phyloP scores from a whole-genome alignment of 2,888 invertebrate species.

The Phyllotreta cruciferae region DNA sequence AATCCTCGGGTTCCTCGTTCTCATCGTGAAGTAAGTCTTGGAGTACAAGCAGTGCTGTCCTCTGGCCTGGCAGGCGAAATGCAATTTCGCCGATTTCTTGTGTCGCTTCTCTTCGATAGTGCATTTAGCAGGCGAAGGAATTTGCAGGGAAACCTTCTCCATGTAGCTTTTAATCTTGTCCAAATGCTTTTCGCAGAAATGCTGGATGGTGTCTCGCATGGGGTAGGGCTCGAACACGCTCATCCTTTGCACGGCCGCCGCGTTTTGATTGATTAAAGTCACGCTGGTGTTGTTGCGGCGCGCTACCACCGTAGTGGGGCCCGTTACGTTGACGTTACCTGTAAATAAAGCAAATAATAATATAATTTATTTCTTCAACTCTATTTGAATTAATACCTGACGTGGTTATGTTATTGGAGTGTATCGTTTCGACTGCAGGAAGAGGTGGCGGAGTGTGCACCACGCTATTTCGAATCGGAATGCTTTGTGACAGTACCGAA shows the following conservation, averaged over 20 bases:
- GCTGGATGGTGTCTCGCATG: slow-evolving; percentile 91
- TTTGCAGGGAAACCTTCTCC: slow-evolving; percentile 81
- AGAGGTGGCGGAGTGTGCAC: slow-evolving; percentile 41
- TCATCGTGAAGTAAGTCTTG: slow-evolving; percentile 78
- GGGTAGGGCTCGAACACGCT: slow-evolving; percentile 89
- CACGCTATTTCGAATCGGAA: slow-evolving; percentile 52
- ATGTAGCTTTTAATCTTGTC: slow-evolving; percentile 91
- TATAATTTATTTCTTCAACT: too few relatives aligned
- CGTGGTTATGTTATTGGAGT: slow-evolving; percentile 34
- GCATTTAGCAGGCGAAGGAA: slow-evolving; percentile 92
- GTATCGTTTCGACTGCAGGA: slow-evolving; percentile 38
- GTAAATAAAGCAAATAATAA: slow-evolving; percentile 24
- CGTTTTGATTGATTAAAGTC: slow-evolving; percentile 67
- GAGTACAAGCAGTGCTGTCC: slow-evolving; percentile 88
- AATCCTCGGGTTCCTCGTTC: slow-evolving; percentile 81
- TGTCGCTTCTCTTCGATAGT: slow-evolving; percentile 90
- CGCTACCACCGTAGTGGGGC: slow-evolving; percentile 69
- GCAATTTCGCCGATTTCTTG: slow-evolving; percentile 85
- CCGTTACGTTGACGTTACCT: slow-evolving; percentile 64
- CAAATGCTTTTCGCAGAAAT: slow-evolving; percentile 94
- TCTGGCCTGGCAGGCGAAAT: slow-evolving; percentile 87
- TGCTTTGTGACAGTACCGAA: slow-evolving; percentile 53
- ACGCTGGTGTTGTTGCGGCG: slow-evolving; percentile 76
- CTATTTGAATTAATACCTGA: slow-evolving; percentile 39
- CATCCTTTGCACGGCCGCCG: slow-evolving; percentile 66